A percentile compares a stretch with the other conserved stretches of the same genome.
phyloP scores from a whole-genome alignment of 2,888 invertebrate species.

The Clostera curtula region DNA sequence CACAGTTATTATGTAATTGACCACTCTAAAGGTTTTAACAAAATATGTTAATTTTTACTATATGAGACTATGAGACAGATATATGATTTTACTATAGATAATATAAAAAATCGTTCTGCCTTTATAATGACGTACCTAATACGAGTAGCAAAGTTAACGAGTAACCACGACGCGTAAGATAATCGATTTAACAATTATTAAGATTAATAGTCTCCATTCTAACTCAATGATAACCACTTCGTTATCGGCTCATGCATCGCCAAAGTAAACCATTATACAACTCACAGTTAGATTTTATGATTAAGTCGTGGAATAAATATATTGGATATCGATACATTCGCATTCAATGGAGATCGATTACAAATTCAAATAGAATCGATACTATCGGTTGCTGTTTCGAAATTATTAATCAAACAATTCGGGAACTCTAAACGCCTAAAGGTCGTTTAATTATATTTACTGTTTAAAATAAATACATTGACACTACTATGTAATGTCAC shows the following conservation, averaged over 20 bases:
- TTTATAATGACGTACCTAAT: too few species aligned
- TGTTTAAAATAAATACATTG: too few species aligned
- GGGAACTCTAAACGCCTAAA: too few species aligned
- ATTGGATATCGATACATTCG: slow-evolving; percentile 1
- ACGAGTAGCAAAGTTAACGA: too few species aligned
- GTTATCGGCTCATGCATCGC: neutral
- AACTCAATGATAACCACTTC: neutral
- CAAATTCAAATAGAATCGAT: slow-evolving; percentile 3
- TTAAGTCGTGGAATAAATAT: slow-evolving; percentile 3
- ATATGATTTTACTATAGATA: too few species aligned
- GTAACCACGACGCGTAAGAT: neutral
- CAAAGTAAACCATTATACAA: neutral
- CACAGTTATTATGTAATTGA: too few species aligned
- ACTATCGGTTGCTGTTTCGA: neutral
- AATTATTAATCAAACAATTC: slow-evolving; percentile 2
- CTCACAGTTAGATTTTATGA: slow-evolving; percentile 1
- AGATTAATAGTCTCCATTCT: neutral
- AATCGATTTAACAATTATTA: neutral
- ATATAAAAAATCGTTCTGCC: too few species aligned
- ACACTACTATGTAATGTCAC: too few species aligned
- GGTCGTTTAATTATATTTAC: too few species aligned
- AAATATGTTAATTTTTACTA: too few species aligned
- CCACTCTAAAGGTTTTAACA: too few species aligned
- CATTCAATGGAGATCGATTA: slow-evolving; percentile 2
- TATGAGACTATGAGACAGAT: too few species aligned